These are phyloP conservation scores for Mayetiola destructor DNA, from an alignment of 2,888 invertebrate species.

Conservation along the genomic window DNA sequence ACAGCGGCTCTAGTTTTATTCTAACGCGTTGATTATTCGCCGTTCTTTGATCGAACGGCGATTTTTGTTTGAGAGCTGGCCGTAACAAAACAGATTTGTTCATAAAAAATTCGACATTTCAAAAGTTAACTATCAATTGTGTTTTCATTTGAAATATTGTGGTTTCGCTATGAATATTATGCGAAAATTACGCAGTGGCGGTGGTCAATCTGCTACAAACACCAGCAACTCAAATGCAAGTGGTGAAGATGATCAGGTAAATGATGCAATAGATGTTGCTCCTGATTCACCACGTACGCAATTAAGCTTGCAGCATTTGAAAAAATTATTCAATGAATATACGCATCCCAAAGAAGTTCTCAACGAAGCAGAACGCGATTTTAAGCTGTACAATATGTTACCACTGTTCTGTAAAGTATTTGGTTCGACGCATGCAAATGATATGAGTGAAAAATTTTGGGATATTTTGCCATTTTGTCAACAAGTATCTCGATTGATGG, in stretches of 20 bases:
- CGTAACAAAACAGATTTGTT: neutral
- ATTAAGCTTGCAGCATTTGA: conserved; percentile 86
- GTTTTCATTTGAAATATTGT: no score
- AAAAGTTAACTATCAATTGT: neutral
- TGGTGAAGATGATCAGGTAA: conserved; percentile 36
- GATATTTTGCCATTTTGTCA: conserved; percentile 89
- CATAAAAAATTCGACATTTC: neutral
- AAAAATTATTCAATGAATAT: conserved; percentile 91
- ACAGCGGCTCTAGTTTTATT: neutral
- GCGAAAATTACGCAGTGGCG: conserved; percentile 68
- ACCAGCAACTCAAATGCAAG: conserved; percentile 27
- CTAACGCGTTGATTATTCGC: no score
- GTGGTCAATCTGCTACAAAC: conserved; percentile 25
- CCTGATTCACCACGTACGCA: conserved; percentile 65
- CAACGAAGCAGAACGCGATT: conserved; percentile 70
- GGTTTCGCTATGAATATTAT: conserved; percentile 63
- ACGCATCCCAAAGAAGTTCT: conserved; percentile 74
- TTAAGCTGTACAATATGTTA: conserved; percentile 91
- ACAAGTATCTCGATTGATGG: conserved; percentile 89
- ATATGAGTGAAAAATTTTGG: conserved; percentile 95
- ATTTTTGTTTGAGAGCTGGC: neutral
- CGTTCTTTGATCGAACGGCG: no score
- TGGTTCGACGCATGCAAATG: conserved; percentile 81
- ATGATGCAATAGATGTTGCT: conserved; percentile 44
- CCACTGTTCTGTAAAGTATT: conserved; percentile 97